Conservation (phyloP, 1,140 invertebrate genomes). For the Bombus ignitus region DNA sequence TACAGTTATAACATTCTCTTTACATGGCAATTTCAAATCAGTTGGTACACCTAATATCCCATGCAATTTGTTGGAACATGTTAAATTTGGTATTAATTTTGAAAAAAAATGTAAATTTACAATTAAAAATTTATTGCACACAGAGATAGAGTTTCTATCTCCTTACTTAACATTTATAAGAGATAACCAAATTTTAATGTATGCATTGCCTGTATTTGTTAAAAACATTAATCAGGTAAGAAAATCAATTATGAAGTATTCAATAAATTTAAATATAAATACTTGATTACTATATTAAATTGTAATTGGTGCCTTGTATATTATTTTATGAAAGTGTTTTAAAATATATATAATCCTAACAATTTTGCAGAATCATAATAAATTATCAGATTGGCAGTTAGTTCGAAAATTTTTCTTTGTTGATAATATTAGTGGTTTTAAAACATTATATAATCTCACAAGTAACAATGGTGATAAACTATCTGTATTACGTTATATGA, state of each 20-base stretch:
- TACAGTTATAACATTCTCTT: conserved; percentile 74
- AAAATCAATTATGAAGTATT: conserved; percentile 14
- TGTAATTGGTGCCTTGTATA: neutral
- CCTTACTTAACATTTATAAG: conserved; percentile 84
- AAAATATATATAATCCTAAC: neutral
- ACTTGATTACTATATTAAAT: conserved; percentile 1
- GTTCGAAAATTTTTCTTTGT: conserved; percentile 88
- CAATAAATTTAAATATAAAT: conserved; percentile 23
- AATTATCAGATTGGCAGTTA: conserved; percentile 85
- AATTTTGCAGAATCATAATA: conserved; percentile 56
- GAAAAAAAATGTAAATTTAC: conserved; percentile 82
- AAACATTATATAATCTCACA: conserved; percentile 65
- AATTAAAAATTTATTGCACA: conserved; percentile 83
- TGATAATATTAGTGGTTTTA: conserved; percentile 83
- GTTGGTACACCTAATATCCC: conserved; percentile 79
- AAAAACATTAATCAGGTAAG: conserved; percentile 69
- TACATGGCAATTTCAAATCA: conserved; percentile 76
- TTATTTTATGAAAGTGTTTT: conserved; percentile 20
- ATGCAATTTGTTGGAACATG: conserved; percentile 81
- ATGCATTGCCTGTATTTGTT: conserved; percentile 84
- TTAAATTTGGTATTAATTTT: conserved; percentile 84
- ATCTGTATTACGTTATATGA: conserved; percentile 76
- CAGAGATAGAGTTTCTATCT: conserved; percentile 83
- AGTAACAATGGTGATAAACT: conserved; percentile 53
- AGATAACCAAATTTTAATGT: conserved; percentile 81